These are phyloP conservation scores for Oxycera nigricornis DNA, from an alignment of 2,888 invertebrate genomes.

Conservation along the genomic window DNA sequence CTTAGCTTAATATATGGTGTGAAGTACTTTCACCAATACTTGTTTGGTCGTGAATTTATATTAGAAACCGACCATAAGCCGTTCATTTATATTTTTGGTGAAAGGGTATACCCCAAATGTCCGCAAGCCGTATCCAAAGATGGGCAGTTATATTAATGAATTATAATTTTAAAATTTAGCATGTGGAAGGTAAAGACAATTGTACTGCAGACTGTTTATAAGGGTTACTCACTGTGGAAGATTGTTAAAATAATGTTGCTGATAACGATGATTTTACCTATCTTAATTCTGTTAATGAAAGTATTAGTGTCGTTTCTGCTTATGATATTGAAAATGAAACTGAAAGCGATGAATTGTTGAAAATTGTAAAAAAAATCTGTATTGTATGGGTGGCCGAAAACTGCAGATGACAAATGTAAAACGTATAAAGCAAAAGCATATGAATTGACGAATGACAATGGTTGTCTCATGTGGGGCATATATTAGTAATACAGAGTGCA, in stretches of 20 bases:
- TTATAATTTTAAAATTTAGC: neutral
- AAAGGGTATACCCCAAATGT: neutral
- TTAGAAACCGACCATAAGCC: neutral
- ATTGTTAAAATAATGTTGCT: too few species aligned
- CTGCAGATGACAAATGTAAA: neutral
- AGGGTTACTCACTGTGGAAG: neutral
- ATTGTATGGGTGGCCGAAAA: neutral
- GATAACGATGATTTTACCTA: too few species aligned
- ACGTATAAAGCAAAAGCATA: neutral
- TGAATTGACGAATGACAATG: neutral
- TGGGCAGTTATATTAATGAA: neutral
- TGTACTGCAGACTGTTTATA: neutral
- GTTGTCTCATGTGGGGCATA: neutral
- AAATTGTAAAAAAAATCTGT: neutral
- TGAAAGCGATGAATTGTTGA: neutral
- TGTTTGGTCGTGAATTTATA: neutral
- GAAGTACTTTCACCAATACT: neutral
- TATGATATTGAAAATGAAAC: neutral
- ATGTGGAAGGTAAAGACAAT: neutral
- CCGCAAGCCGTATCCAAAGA: neutral
- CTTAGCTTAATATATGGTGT: neutral
- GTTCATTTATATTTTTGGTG: neutral
- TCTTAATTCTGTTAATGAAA: neutral
- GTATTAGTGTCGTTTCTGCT: neutral
- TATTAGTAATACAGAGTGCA: neutral